These are phyloP conservation scores for Crotalus tigris DNA, from an alignment of 2,113 vertebrate genomes.

Conservation along the genomic window DNA sequence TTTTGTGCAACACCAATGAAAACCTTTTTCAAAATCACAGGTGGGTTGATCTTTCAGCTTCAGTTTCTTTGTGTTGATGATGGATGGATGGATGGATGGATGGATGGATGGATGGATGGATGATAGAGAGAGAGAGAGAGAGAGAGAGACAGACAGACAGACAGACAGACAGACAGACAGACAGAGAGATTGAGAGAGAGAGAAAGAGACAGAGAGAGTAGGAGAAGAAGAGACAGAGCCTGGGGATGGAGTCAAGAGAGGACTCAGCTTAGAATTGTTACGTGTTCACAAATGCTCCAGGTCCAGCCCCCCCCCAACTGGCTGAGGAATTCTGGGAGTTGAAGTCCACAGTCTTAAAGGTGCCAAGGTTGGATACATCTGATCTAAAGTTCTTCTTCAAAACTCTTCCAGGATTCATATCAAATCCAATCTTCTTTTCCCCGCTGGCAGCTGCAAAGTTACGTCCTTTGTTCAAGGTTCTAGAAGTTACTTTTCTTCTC, in stretches of 20 bases:
- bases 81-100: neutral
- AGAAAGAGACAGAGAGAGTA: no score
- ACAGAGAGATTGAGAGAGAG: no score
- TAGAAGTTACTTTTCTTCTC: neutral
- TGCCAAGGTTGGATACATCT: neutral
- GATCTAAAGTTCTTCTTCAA: neutral
- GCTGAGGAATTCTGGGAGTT: neutral
- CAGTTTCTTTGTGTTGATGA: neutral
- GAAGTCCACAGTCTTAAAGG: neutral
- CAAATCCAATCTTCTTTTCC: neutral
- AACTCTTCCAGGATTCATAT: neutral
- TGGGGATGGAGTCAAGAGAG: neutral
- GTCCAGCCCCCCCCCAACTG: neutral
- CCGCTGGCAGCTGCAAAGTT: no score
- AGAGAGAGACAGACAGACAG: no score
- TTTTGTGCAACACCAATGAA: neutral
- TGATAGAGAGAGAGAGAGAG: no score
- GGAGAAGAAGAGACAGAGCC: neutral
- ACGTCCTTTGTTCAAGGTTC: neutral
- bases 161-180: no score
- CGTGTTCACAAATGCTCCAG: neutral
- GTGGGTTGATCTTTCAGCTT: neutral
- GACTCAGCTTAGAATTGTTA: neutral
- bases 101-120: neutral
- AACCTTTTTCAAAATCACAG: neutral